A percentile compares a stretch with the other conserved stretches of the same genome.
Evolutionary conservation across 2,113 vertebrate genomes (phyloP).

Genomic region (Malaclemys terrapin): DNA sequence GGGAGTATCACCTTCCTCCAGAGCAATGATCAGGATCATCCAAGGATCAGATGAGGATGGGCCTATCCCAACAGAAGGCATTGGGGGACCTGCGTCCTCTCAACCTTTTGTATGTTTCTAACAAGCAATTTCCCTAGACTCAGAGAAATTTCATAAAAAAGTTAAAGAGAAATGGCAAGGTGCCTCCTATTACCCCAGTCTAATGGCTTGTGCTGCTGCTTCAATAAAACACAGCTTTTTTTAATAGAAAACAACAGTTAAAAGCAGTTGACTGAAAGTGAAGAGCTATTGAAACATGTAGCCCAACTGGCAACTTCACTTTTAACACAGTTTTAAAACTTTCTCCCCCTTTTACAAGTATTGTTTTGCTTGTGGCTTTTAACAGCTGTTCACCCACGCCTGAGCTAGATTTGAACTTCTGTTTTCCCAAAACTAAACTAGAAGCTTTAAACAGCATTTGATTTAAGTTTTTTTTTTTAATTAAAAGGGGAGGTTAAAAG

Average conservation of each 20-base stretch:
- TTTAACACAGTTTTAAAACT: slow-evolving; percentile 56
- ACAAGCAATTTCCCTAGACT: slow-evolving; percentile 71
- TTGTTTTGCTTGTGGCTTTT: slow-evolving; percentile 71
- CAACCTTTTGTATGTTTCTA: slow-evolving; percentile 19
- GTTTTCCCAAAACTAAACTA: slow-evolving; percentile 65
- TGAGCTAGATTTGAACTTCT: slow-evolving; percentile 72
- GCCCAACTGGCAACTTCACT: slow-evolving; percentile 62
- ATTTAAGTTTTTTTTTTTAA: slow-evolving; percentile 76
- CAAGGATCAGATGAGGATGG: slow-evolving; percentile 48
- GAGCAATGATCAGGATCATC: slow-evolving; percentile 8
- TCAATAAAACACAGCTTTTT: slow-evolving; percentile 60
- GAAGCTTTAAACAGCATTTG: slow-evolving; percentile 70
- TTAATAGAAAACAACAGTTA: slow-evolving; percentile 68
- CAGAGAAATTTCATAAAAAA: slow-evolving; percentile 69
- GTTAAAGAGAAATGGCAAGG: slow-evolving; percentile 61
- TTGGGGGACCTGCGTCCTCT: background rate
- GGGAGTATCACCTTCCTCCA: background rate
- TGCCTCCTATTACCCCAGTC: slow-evolving; percentile 40
- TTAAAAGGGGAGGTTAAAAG: slow-evolving; percentile 71
- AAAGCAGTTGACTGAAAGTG: slow-evolving; percentile 65
- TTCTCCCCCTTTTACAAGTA: slow-evolving; percentile 66
- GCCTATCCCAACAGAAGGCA: slow-evolving; percentile 54
- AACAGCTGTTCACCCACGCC: slow-evolving; percentile 73
- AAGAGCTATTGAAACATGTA: slow-evolving; percentile 63
- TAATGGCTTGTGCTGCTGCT: slow-evolving; percentile 48